Evolutionary conservation across 1,140 invertebrate species (phyloP).

Genomic region (Drosophila asahinai): DNA sequence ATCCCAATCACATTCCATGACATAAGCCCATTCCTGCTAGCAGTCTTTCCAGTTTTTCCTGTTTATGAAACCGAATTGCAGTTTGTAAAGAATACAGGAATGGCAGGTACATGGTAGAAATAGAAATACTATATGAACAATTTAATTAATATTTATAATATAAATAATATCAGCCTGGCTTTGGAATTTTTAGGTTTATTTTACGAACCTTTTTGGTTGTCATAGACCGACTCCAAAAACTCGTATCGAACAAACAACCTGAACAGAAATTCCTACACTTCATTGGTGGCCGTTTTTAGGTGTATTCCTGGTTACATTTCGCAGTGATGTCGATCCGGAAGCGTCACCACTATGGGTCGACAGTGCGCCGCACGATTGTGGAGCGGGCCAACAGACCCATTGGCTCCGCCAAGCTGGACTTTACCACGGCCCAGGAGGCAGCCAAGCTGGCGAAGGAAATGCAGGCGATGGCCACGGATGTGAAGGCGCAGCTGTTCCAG

Average conservation of each 20-base stretch:
- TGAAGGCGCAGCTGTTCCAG: slow-evolving; percentile 28
- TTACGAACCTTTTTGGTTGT: slow-evolving; percentile 23
- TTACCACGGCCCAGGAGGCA: not conserved
- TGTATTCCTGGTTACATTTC: not conserved
- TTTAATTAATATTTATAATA: not conserved
- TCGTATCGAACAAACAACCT: slow-evolving; percentile 39
- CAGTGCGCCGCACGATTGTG: slow-evolving; percentile 27
- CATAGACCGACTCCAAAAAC: slow-evolving; percentile 10
- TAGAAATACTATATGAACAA: not conserved
- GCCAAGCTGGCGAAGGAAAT: slow-evolving; percentile 9
- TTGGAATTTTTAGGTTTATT: not conserved
- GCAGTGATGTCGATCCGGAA: not conserved
- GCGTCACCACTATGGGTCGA: slow-evolving; percentile 27
- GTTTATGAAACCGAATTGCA: no score
- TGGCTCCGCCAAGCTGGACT: slow-evolving; percentile 25
- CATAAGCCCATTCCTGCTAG: no score
- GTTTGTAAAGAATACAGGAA: no score
- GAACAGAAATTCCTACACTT: slow-evolving; percentile 16
- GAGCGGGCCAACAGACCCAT: slow-evolving; percentile 29
- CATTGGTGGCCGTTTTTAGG: not conserved
- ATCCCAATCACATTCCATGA: no score
- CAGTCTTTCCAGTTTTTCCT: no score
- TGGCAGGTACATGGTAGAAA: not conserved
- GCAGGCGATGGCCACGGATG: slow-evolving; percentile 20
- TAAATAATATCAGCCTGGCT: not conserved